Evolutionary conservation across 1,140 invertebrate genomes (phyloP).

Genomic region (Musca vetustissima): DNA sequence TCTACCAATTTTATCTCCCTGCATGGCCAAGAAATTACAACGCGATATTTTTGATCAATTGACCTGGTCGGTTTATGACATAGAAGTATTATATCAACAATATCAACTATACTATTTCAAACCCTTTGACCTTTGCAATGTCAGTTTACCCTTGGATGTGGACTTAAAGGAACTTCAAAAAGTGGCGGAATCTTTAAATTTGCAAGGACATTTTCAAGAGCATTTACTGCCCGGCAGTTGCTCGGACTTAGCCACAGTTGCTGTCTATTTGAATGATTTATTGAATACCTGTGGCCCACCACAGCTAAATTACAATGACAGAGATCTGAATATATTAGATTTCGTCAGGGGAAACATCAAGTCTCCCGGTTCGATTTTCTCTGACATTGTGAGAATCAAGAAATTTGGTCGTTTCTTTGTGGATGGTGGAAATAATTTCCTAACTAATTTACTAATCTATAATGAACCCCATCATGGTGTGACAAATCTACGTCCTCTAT

Average conservation of each 20-base stretch:
- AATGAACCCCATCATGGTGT: background rate
- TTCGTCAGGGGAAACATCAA: background rate
- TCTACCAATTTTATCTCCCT: slow-evolving; percentile 43
- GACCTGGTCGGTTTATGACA: slow-evolving; percentile 43
- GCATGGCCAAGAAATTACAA: slow-evolving; percentile 35
- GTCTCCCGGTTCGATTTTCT: slow-evolving; percentile 15
- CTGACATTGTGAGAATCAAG: slow-evolving; percentile 38
- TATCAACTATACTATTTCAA: slow-evolving; percentile 40
- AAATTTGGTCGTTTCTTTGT: slow-evolving; percentile 41
- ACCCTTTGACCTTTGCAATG: slow-evolving; percentile 35
- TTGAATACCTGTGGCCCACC: slow-evolving; percentile 36
- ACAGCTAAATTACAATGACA: slow-evolving; percentile 19
- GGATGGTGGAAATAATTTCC: slow-evolving; percentile 35
- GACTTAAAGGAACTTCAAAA: slow-evolving; percentile 29
- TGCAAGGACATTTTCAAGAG: slow-evolving; percentile 40
- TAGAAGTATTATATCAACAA: slow-evolving; percentile 39
- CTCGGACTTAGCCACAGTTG: slow-evolving; percentile 33
- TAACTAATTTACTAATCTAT: slow-evolving; percentile 25
- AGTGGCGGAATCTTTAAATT: slow-evolving; percentile 34
- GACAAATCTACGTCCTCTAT: no score
- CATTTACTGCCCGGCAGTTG: slow-evolving; percentile 28
- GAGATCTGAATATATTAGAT: slow-evolving; percentile 23
- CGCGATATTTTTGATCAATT: slow-evolving; percentile 43
- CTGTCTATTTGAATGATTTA: slow-evolving; percentile 40
- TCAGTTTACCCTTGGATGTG: slow-evolving; percentile 28